Conservation (phyloP, 92 coral and sea anemone genomes). For the Umimayanthus chanpuru region DNA sequence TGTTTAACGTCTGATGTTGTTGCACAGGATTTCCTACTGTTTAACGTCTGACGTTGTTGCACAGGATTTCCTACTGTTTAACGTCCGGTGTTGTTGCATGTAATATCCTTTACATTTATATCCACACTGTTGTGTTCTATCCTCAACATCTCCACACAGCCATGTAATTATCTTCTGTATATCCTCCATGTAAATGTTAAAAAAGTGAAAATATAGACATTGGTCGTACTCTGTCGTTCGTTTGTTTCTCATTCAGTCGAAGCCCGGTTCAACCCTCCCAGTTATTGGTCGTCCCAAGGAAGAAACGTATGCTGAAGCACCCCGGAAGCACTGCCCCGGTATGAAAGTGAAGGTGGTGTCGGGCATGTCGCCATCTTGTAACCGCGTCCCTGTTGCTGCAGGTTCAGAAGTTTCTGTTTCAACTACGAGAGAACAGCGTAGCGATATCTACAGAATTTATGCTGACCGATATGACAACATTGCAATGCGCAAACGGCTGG, state of each 20-base stretch:
- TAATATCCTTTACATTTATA: too few relatives aligned
- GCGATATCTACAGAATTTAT: constrained; percentile 80
- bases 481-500: constrained; percentile 87
- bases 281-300: constrained; percentile 57
- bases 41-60: too few relatives aligned
- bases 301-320: constrained; percentile 7
- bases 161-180: too few relatives aligned
- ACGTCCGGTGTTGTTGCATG: too few relatives aligned
- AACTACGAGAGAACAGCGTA: constrained; percentile 83
- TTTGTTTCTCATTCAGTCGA: constrained; percentile 45
- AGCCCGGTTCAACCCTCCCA: constrained; percentile 73
- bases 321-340: constrained; percentile 25
- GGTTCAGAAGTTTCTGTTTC: constrained; percentile 61
- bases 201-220: too few relatives aligned
- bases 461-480: constrained; percentile 87
- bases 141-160: too few relatives aligned
- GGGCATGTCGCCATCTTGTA: constrained; percentile 86
- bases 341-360: constrained; percentile 76
- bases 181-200: too few relatives aligned
- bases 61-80: too few relatives aligned
- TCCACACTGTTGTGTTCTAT: too few relatives aligned
- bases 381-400: constrained; percentile 71
- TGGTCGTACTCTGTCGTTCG: background rate
- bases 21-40: too few relatives aligned
- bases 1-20: too few relatives aligned